These are phyloP conservation scores for Cheiracanthium punctorium DNA, from an alignment of 2,888 invertebrate genomes.

Conservation along the genomic window DNA sequence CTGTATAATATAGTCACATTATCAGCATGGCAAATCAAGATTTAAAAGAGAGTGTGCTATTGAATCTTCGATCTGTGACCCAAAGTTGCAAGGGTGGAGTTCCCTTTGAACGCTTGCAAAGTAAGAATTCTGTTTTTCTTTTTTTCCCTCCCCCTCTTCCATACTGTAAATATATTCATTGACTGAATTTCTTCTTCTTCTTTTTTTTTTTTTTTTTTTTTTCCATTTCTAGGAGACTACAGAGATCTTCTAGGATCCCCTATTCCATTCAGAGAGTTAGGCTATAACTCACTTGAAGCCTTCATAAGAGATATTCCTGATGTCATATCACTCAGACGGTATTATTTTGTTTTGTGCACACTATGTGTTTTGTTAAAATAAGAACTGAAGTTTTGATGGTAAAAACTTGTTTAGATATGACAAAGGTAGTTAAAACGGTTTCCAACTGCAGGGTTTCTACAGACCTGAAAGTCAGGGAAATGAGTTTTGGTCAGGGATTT, in stretches of 20 bases:
- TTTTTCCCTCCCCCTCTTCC: neutral
- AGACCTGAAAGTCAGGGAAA: too few relatives aligned
- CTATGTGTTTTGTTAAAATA: too few relatives aligned
- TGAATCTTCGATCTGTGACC: constrained; percentile 52
- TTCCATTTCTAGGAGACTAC: constrained; percentile 62
- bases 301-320: constrained; percentile 62
- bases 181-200: neutral
- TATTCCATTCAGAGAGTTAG: constrained; percentile 63
- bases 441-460: too few relatives aligned
- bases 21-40: constrained; percentile 47
- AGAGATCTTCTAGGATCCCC: constrained; percentile 47
- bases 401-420: too few relatives aligned
- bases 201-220: neutral
- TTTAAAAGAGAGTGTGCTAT: constrained; percentile 29
- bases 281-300: constrained; percentile 53
- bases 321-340: constrained; percentile 59
- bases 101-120: constrained; percentile 40
- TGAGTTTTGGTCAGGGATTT: too few relatives aligned
- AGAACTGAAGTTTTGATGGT: too few relatives aligned
- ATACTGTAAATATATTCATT: neutral
- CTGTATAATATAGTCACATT: too few relatives aligned
- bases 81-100: constrained; percentile 68
- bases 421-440: too few relatives aligned
- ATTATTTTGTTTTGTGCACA: neutral
- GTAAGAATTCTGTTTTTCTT: constrained; percentile 26